These are phyloP conservation scores for Oncopodura yosiiana DNA, from an alignment of 1,140 invertebrate species.

Conservation along the genomic window DNA sequence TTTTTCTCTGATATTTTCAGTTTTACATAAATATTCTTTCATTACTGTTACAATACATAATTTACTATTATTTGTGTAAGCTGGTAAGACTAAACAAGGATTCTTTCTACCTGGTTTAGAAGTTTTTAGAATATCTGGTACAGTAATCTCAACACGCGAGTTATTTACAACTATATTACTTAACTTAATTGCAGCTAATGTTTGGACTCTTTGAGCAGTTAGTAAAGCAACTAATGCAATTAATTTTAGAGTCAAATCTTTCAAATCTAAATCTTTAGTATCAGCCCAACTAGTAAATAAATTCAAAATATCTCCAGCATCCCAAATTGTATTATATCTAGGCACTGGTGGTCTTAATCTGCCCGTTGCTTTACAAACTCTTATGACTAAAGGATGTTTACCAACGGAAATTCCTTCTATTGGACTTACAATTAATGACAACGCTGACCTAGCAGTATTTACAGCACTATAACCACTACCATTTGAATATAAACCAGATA, in stretches of 20 bases:
- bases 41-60: neutral
- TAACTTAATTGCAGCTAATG: slow-evolving; percentile 4
- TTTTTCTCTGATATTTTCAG: neutral
- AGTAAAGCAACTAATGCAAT: slow-evolving; percentile 3
- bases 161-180: neutral
- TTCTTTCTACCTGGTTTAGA: neutral
- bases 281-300: slow-evolving; percentile 1
- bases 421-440: slow-evolving; percentile 9
- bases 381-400: slow-evolving; percentile 2
- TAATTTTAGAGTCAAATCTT: slow-evolving; percentile 13
- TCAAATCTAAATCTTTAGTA: neutral
- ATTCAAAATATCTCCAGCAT: slow-evolving; percentile 2
- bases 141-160: neutral
- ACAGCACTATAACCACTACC: slow-evolving; percentile 15
- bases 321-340: slow-evolving; percentile 16
- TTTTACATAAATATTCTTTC: neutral
- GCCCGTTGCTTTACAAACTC: slow-evolving; percentile 7
- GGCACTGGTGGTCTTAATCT: slow-evolving; percentile 3
- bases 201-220: slow-evolving; percentile 12
- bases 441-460: slow-evolving; percentile 17
- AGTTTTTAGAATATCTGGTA: slow-evolving; percentile 7
- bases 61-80: neutral
- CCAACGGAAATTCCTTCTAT: slow-evolving; percentile 3
- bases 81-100: neutral
- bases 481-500: neutral